phyloP scores from a whole-genome alignment of 2,797 vertebrate species.

The Sebastiscus albofasciatus region DNA sequence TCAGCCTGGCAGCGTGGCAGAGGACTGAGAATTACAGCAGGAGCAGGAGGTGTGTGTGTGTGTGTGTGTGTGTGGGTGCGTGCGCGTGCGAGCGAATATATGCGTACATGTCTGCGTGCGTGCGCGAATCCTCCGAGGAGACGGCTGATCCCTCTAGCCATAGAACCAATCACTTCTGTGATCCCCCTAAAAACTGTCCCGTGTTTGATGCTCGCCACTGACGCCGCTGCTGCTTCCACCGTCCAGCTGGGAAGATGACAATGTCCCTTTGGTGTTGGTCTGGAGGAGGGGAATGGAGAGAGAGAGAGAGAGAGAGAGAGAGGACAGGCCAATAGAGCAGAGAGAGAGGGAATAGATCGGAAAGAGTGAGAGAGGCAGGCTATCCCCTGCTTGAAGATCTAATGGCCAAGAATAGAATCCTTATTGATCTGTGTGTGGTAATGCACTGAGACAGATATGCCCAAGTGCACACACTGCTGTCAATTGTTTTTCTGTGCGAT shows the following conservation, averaged over 20 bases:
- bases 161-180: slow-evolving; percentile 65
- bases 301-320: slow-evolving; percentile 1
- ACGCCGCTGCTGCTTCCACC: slow-evolving; percentile 34
- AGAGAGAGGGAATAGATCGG: slow-evolving; percentile 30
- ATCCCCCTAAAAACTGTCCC: slow-evolving; percentile 58
- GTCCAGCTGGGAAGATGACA: slow-evolving; percentile 62
- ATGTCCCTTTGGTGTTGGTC: slow-evolving; percentile 54
- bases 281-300: slow-evolving; percentile 34
- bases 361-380: slow-evolving; percentile 53
- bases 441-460: slow-evolving; percentile 73
- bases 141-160: slow-evolving; percentile 59
- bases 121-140: slow-evolving; percentile 47
- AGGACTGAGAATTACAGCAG: slow-evolving; percentile 71
- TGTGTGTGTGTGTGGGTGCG: slow-evolving; percentile 42
- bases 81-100: slow-evolving; percentile 23
- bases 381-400: slow-evolving; percentile 64
- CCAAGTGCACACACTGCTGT: slow-evolving; percentile 38
- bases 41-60: slow-evolving; percentile 52
- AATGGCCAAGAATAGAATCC: slow-evolving; percentile 79
- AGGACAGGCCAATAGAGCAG: slow-evolving; percentile 6
- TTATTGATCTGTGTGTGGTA: slow-evolving; percentile 79
- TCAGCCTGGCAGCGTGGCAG: slow-evolving; percentile 66
- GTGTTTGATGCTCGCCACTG: slow-evolving; percentile 58
- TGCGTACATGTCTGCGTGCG: slow-evolving; percentile 2
- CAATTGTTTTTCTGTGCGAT: slow-evolving; percentile 65